Evolutionary conservation across 2,888 invertebrate genomes (phyloP), one percentile per base, ranked within the genome.

Genomic region (Mayetiola destructor): DNA sequence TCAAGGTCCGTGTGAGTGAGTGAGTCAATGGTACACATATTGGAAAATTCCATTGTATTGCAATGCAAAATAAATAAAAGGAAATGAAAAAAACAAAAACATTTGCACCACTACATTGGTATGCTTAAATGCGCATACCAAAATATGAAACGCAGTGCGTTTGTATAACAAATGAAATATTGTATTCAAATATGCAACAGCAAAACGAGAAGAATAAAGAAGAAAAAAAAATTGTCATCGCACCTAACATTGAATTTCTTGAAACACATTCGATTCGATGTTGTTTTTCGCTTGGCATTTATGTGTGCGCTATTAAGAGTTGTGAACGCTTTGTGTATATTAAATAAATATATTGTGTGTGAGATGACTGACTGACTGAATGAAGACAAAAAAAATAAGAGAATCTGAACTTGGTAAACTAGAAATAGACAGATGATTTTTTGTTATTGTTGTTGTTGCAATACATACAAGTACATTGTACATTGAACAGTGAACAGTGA

Each of bases 61-160:
- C 23, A 16, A 42, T 23, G 14, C 27, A 48, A 27, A 16, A 27
- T 23, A n/a, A 48, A 48, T 48, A 16, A 48, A 48, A 48, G 40
- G 48, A 48, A 48, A 48, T n/a, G n/a, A n/a, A n/a, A n/a, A 48
- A 48, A 48, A 48, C 48, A 48, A 48, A 48, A 48, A 48, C 48
- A 48, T 27, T 27, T n/a, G n/a, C 8, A 48, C 48, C n/a, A 48
- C n/a, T 16, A 48, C 48, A 48, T 4, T 3, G 9, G 29, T 27
- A 48, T n/a, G n/a, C n/a, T n/a, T n/a, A n/a, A n/a, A n/a, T n/a
- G n/a, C n/a, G n/a, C 48, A n/a, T 12, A 3, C 23, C 2, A 23
- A 48, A 14, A 48, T 48, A 27, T 48, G 48, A 48, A 48, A 48
- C 29, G 2, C 48, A 48, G n/a, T n/a, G n/a, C n/a, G n/a, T 48